phyloP scores from a whole-genome alignment of 2,888 invertebrate species.

The Synanthedon vespiformis region DNA sequence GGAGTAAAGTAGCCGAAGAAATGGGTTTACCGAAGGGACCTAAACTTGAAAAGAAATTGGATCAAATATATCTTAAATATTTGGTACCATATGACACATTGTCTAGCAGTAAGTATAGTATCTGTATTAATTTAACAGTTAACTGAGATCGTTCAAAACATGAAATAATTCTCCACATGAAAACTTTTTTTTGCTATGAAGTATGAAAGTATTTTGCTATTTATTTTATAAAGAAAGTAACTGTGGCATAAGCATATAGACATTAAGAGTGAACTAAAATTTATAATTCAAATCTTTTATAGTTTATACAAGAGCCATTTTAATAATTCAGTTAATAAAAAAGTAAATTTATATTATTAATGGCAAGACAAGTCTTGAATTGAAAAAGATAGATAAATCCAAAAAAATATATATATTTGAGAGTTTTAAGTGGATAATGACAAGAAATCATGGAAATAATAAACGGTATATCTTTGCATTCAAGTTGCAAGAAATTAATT shows the following conservation, averaged over 20 bases:
- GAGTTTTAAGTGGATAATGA: neutral
- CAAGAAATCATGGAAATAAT: no score
- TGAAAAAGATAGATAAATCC: neutral
- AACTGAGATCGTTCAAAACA: neutral
- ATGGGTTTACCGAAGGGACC: conserved; percentile 83
- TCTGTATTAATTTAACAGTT: neutral
- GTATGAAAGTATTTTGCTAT: no score
- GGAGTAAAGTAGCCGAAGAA: conserved; percentile 89
- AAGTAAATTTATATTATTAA: neutral
- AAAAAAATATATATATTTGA: no score
- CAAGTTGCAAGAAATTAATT: no score
- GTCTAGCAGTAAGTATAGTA: conserved; percentile 69
- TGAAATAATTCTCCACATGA: neutral
- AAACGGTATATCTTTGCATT: no score
- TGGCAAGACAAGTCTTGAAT: neutral
- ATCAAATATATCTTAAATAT: conserved; percentile 92
- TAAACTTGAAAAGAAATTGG: conserved; percentile 84
- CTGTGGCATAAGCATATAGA: no score
- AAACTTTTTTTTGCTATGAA: no score
- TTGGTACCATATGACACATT: conserved; percentile 89
- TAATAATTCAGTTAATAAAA: neutral
- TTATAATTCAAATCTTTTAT: no score
- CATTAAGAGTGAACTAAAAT: no score
- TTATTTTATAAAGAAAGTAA: no score
- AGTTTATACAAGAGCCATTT: no score